phyloP scores from a whole-genome alignment of 2,888 invertebrate species.

The Tetragnatha montana region DNA sequence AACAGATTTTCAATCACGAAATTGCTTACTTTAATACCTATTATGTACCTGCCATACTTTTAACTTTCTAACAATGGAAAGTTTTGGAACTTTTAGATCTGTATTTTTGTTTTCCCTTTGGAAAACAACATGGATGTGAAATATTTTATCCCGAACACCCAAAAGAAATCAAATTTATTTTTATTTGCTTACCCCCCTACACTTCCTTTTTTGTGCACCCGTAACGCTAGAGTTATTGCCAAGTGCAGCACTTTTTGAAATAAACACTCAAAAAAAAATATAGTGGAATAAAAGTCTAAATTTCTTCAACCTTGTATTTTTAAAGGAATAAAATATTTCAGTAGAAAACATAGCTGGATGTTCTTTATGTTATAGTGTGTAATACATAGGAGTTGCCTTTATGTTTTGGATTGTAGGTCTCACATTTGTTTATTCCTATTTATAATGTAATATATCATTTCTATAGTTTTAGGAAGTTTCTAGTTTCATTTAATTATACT shows the following conservation, averaged over 20 bases:
- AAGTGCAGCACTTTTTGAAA: background rate
- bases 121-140: background rate
- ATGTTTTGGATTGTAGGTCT: too few species aligned
- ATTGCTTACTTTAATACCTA: background rate
- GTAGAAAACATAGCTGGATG: background rate
- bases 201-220: background rate
- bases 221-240: background rate
- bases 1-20: background rate
- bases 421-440: too few species aligned
- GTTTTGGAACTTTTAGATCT: background rate
- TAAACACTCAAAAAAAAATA: background rate
- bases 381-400: too few species aligned
- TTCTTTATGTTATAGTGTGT: background rate
- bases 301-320: background rate
- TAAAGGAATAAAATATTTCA: background rate
- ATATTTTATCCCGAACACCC: constrained; percentile 1
- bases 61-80: background rate
- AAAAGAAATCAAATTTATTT: constrained; percentile 7
- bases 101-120: background rate
- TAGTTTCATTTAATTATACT: too few species aligned
- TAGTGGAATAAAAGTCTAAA: background rate
- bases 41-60: background rate
- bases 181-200: background rate
- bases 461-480: too few species aligned
- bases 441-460: too few species aligned